These are phyloP conservation scores for Myotis davidii DNA, from an alignment of 2,113 vertebrate species.

Conservation along the genomic window DNA sequence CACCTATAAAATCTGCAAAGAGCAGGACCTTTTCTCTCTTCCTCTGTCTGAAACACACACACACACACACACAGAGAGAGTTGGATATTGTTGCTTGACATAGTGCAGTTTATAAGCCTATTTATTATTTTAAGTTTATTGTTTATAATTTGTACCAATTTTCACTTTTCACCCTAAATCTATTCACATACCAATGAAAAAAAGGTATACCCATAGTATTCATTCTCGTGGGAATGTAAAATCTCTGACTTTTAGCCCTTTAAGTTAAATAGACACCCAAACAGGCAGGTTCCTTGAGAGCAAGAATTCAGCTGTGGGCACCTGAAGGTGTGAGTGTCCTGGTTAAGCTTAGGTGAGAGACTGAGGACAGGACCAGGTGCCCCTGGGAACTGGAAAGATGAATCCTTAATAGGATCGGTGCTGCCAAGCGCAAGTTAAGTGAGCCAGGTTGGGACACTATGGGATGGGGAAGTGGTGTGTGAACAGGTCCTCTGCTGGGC, in stretches of 20 bases:
- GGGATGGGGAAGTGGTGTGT: not conserved
- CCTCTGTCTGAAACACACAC: not conserved
- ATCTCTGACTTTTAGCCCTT: not conserved
- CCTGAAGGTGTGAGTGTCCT: rapidly evolving
- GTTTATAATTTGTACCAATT: not conserved
- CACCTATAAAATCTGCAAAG: conserved; percentile 18
- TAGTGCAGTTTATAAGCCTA: not conserved
- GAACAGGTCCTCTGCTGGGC: not conserved
- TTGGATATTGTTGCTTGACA: not conserved
- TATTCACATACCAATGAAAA: not conserved
- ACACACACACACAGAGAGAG: not conserved
- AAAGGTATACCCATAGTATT: not conserved
- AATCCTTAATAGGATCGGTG: not conserved
- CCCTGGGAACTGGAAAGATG: not conserved
- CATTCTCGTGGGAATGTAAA: not conserved
- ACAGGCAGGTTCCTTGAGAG: too few species aligned
- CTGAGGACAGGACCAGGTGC: not conserved
- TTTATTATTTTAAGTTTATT: not conserved
- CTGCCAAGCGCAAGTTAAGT: not conserved
- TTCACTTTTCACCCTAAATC: not conserved
- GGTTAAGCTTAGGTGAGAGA: not conserved
- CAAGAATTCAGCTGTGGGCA: not conserved
- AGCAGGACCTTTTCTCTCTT: not conserved
- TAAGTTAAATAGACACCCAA: not conserved
- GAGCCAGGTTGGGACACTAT: not conserved